These are phyloP conservation scores for Axis porcinus DNA, from an alignment of 2,113 vertebrate genomes.

Conservation along the genomic window DNA sequence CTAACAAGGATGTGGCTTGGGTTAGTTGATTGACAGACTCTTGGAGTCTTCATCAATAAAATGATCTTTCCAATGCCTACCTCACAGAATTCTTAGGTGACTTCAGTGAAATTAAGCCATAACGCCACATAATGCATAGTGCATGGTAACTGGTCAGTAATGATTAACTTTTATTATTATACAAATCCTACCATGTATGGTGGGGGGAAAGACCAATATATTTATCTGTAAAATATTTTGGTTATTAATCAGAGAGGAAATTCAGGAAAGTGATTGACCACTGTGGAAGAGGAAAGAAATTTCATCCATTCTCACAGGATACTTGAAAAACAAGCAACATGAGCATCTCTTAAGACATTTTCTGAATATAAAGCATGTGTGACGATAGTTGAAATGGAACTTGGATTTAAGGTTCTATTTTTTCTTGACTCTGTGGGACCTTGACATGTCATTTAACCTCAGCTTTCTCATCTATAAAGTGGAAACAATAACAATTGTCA, in stretches of 20 bases:
- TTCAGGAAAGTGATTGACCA: background rate
- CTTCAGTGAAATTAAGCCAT: background rate
- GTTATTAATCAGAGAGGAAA: background rate
- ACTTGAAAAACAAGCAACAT: background rate
- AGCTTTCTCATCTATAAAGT: constrained; percentile 5
- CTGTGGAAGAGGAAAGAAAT: background rate
- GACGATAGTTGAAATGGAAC: background rate
- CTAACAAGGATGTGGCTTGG: background rate
- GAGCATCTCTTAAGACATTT: background rate
- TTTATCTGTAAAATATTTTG: background rate
- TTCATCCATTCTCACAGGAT: background rate
- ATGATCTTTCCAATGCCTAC: background rate
- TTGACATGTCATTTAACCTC: background rate
- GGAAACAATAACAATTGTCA: background rate
- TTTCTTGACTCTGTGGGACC: background rate
- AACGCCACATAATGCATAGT: background rate
- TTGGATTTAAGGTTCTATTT: constrained; percentile 24
- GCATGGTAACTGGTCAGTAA: background rate
- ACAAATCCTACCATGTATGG: background rate
- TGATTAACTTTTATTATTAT: background rate
- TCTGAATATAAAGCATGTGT: background rate
- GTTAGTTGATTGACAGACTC: background rate
- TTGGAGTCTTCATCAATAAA: background rate
- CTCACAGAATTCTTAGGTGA: background rate
- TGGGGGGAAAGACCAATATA: background rate